Conservation (phyloP, 2,888 invertebrate genomes). For the Pyrocoelia pectoralis region DNA sequence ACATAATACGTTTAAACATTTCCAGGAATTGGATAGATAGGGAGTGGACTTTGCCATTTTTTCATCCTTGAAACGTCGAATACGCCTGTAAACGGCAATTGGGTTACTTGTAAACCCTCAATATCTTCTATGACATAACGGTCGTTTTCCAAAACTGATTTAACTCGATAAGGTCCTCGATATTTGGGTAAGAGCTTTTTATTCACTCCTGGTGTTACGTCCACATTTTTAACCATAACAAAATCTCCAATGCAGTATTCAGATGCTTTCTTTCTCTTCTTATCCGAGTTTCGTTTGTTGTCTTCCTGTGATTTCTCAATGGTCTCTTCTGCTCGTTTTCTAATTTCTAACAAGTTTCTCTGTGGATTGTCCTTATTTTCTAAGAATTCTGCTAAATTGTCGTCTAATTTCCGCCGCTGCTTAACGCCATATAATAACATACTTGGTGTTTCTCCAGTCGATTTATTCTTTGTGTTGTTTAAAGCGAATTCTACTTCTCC, state of each 20-base stretch:
- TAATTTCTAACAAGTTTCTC: too few relatives aligned
- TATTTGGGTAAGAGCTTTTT: conserved; percentile 42
- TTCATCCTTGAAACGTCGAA: too few relatives aligned
- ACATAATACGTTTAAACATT: too few relatives aligned
- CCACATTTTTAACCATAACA: conserved; percentile 40
- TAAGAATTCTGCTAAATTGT: too few relatives aligned
- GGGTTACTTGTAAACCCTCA: too few relatives aligned
- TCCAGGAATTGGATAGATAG: too few relatives aligned
- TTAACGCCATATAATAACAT: too few relatives aligned
- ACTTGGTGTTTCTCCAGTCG: too few relatives aligned
- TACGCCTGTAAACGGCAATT: too few relatives aligned
- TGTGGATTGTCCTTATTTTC: neutral
- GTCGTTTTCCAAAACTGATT: neutral
- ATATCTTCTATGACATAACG: neutral
- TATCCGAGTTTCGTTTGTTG: neutral
- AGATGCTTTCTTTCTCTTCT: too few relatives aligned
- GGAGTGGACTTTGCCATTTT: too few relatives aligned
- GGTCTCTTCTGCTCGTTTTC: neutral
- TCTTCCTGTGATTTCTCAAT: neutral
- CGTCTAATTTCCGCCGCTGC: too few relatives aligned
- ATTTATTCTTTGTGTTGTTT: neutral
- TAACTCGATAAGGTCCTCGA: conserved; percentile 27
- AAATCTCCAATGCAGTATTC: conserved; percentile 40
- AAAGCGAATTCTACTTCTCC: neutral
- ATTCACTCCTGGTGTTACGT: conserved; percentile 37